Evolutionary conservation across 2,797 vertebrate species (phyloP).

Genomic region (Scolopax rusticola): DNA sequence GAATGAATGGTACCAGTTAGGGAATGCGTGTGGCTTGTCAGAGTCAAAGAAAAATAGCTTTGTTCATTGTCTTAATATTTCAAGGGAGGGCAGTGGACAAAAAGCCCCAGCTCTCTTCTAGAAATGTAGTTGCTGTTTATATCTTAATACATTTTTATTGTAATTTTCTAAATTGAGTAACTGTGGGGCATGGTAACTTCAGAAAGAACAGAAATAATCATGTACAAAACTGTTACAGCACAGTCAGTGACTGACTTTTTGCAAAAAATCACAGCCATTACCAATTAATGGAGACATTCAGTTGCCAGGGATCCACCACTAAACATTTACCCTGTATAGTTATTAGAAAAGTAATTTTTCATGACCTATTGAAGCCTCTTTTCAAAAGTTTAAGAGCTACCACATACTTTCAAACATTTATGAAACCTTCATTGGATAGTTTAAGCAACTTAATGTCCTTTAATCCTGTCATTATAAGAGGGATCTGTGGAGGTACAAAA

Average conservation of each 20-base stretch:
- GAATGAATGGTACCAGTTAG: neutral
- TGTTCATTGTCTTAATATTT: neutral
- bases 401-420: neutral
- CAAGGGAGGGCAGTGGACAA: neutral
- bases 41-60: neutral
- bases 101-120: neutral
- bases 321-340: neutral
- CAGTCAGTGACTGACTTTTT: neutral
- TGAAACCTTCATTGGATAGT: neutral
- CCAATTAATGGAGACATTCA: neutral
- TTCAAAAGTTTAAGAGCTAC: neutral
- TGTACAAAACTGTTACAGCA: neutral
- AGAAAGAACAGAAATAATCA: neutral
- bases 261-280: neutral
- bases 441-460: neutral
- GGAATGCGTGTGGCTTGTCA: neutral
- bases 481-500: neutral
- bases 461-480: neutral
- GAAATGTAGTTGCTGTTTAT: neutral
- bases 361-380: neutral
- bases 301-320: neutral
- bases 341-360: neutral
- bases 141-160: neutral
- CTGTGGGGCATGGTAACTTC: neutral
- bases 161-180: neutral